Evolutionary conservation across 2,113 vertebrate genomes (phyloP).

Genomic region (Neodontobutis hainanensis): DNA sequence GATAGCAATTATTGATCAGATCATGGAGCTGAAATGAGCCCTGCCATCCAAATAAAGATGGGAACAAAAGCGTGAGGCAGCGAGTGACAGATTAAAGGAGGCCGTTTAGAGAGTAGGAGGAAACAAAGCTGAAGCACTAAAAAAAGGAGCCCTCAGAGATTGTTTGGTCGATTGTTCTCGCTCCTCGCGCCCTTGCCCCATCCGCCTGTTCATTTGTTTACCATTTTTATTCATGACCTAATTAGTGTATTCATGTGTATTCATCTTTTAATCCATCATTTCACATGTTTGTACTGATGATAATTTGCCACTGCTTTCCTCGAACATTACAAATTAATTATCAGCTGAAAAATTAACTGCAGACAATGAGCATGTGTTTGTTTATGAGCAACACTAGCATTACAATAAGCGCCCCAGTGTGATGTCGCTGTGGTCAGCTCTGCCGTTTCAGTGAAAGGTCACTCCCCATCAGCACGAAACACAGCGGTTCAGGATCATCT

Average conservation of each 20-base stretch:
- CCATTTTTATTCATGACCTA: constrained; percentile 57
- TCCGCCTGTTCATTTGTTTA: constrained; percentile 56
- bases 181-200: constrained; percentile 20
- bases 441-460: constrained; percentile 11
- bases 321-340: constrained; percentile 63
- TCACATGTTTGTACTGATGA: constrained; percentile 47
- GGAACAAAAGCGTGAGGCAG: constrained; percentile 54
- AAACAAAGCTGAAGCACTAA: constrained; percentile 49
- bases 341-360: constrained; percentile 40
- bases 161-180: constrained; percentile 48
- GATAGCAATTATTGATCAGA: constrained; percentile 72
- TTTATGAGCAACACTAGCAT: background rate
- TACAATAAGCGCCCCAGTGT: background rate
- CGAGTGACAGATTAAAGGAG: constrained; percentile 65
- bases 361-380: background rate
- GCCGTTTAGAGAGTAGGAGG: constrained; percentile 52
- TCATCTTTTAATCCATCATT: constrained; percentile 70
- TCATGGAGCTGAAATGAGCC: constrained; percentile 69
- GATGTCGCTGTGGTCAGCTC: background rate
- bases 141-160: constrained; percentile 59
- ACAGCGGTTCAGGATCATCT: constrained; percentile 38
- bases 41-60: constrained; percentile 62
- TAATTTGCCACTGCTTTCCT: constrained; percentile 44
- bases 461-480: constrained; percentile 20
- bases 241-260: constrained; percentile 60